Evolutionary conservation across 2,113 vertebrate species (phyloP), one percentile per base, ranked within the genome.

Genomic region (Tetrao urogallus): DNA sequence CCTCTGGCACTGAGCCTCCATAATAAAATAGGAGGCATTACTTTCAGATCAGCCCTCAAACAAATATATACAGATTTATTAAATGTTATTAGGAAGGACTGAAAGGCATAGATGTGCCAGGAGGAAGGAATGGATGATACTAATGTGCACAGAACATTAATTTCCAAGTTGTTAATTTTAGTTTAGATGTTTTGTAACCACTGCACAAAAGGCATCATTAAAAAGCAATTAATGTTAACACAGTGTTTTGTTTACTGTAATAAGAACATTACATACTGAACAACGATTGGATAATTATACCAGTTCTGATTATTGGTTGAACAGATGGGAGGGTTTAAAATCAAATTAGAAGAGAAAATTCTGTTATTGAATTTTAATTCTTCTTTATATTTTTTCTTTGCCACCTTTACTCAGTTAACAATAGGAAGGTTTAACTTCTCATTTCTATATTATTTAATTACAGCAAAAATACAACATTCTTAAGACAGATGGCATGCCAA

Each of bases 221-320:
- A 79, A 93, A 95, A 89, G 60, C 32, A 20, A 92, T 92, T 89
- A 73, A 65, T 80, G 78, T 77, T 94, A 86, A 89, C 79, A 78
- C 38, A 88, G 57, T 91, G 70, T 92, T 96, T 96, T 96, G 88
- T 96, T 97, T 96, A 84, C 86, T 76, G 70, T 82, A 92, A 93
- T 82, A 90, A 82, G 50, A 94, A 83, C 77, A 63, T 20, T 91
- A 76, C 63, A 74, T 88, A 47, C 84, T 71, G 42, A 96, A 89
- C 25, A 93, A 73, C 32, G 83, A 94, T 80, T 88, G 56, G 82
- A 90, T 97, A 94, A 94, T 95, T 94, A 78, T 36, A 77, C 42
- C 6, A 22, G 10, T 91, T 89, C 45, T 82, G 32, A 90, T 92
- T 94, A 94, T 91, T 94, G 76, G 82, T 71, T 91, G 43, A 47